Percentiles rank a stretch among this genome's conserved stretches.
These are phyloP conservation scores for Urocynchramus pylzowi DNA, from an alignment of 2,113 vertebrate genomes.

Conservation along the genomic window DNA sequence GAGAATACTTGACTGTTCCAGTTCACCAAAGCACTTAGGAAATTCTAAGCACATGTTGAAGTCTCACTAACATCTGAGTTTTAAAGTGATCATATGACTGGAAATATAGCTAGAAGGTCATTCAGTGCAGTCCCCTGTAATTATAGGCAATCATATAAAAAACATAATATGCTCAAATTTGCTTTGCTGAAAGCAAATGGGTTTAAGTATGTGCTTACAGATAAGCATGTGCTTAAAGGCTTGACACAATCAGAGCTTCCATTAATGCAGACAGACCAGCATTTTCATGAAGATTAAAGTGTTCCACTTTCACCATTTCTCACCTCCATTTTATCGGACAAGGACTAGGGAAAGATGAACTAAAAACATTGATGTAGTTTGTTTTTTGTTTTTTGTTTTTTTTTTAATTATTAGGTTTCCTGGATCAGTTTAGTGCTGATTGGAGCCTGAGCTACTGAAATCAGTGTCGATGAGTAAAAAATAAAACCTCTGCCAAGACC, in stretches of 20 bases:
- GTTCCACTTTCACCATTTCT: not conserved
- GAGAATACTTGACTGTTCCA: constrained; percentile 35
- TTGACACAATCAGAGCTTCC: constrained; percentile 17
- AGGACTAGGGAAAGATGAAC: not conserved
- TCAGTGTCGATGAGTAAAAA: not conserved
- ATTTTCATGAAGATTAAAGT: constrained; percentile 26
- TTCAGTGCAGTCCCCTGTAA: constrained; percentile 31
- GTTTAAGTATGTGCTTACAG: constrained; percentile 61
- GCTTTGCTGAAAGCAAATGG: constrained; percentile 60
- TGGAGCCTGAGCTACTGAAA: not conserved
- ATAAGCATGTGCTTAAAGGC: constrained; percentile 60
- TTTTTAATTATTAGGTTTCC: not conserved
- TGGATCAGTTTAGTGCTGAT: not conserved
- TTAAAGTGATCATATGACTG: constrained; percentile 59
- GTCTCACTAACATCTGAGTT: constrained; percentile 48
- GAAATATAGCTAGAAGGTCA: constrained; percentile 62
- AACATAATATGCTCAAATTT: constrained; percentile 62
- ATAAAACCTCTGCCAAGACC: not conserved
- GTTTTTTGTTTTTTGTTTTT: not conserved
- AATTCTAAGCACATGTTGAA: constrained; percentile 50
- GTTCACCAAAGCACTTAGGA: constrained; percentile 44
- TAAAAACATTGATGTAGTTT: not conserved
- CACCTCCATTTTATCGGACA: not conserved
- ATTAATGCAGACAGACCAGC: constrained; percentile 9
- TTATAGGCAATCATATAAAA: constrained; percentile 65